These are phyloP conservation scores for Clinocottus analis DNA, from an alignment of 2,113 vertebrate genomes.

Conservation along the genomic window DNA sequence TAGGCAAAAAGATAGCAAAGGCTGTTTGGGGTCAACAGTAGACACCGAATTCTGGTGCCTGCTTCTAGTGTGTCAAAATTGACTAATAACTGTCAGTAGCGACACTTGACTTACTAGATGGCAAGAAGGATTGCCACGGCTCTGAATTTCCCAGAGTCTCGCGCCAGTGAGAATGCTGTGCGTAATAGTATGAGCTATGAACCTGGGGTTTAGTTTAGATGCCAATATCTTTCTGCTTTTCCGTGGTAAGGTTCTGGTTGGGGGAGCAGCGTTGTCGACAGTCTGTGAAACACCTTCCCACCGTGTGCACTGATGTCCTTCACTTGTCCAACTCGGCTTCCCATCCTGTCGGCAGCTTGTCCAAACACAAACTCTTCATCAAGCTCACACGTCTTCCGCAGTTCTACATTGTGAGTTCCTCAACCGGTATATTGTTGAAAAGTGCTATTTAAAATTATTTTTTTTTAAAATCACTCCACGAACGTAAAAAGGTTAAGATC, in stretches of 20 bases:
- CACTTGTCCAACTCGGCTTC: conserved; percentile 91
- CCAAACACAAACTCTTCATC: conserved; percentile 95
- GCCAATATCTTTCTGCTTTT: not conserved
- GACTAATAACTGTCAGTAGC: conserved; percentile 16
- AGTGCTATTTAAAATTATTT: not conserved
- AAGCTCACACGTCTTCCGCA: conserved; percentile 97
- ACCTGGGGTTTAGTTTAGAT: not conserved
- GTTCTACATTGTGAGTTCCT: conserved; percentile 94
- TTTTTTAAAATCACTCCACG: not conserved
- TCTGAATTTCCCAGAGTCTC: conserved; percentile 3
- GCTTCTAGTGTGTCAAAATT: conserved; percentile 14
- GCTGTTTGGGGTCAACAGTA: conserved; percentile 1
- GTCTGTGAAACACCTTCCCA: conserved; percentile 98
- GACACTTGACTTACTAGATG: conserved; percentile 34
- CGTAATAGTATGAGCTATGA: not conserved
- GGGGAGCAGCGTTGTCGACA: conserved; percentile 97
- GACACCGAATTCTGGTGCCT: conserved; percentile 17
- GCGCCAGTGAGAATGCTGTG: conserved; percentile 1
- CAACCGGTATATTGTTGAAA: not conserved
- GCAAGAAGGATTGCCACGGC: conserved; percentile 3
- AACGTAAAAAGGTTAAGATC: not conserved
- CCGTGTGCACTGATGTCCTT: conserved; percentile 91
- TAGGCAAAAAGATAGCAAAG: not conserved
- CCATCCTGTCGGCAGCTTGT: conserved; percentile 92
- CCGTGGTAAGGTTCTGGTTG: conserved; percentile 93